These are phyloP conservation scores for Drosophila eugracilis DNA, from an alignment of 1,140 invertebrate species.

Conservation along the genomic window DNA sequence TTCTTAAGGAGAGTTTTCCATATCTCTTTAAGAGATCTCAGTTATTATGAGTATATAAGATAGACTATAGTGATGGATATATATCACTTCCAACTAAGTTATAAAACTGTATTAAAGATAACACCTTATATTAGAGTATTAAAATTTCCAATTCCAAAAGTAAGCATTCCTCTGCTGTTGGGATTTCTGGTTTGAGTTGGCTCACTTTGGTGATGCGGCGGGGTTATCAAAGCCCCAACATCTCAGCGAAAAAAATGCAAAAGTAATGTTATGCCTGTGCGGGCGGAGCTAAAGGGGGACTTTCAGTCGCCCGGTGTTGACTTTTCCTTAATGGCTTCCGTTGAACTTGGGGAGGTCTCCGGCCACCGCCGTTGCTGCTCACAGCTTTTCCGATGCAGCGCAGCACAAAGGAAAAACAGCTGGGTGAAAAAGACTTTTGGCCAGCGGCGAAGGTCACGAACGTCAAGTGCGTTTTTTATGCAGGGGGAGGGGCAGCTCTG, in stretches of 20 bases:
- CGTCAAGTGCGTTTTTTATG: conserved; percentile 68
- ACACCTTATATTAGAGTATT: conserved; percentile 1
- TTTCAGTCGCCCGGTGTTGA: conserved; percentile 40
- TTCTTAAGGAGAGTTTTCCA: background rate
- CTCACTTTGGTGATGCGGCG: conserved; percentile 40
- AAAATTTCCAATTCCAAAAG: background rate
- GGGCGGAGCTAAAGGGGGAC: conserved; percentile 3
- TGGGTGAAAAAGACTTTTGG: conserved; percentile 29
- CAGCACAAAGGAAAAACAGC: conserved; percentile 7
- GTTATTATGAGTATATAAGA: too few species aligned
- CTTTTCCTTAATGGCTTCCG: conserved; percentile 69
- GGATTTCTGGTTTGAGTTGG: conserved; percentile 29
- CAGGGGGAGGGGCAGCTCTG: conserved; percentile 14
- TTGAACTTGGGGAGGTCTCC: conserved; percentile 61
- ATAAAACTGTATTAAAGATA: too few species aligned
- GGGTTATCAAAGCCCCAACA: conserved; percentile 66
- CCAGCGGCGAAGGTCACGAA: conserved; percentile 59
- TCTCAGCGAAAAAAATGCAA: conserved; percentile 71
- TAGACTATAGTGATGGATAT: too few species aligned
- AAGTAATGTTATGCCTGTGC: conserved; percentile 52
- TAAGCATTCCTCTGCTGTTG: conserved; percentile 1
- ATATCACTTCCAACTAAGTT: too few species aligned
- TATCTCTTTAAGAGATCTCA: background rate
- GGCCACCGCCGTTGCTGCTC: conserved; percentile 1
- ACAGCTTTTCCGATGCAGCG: conserved; percentile 5